Conservation (phyloP, 2,113 vertebrate genomes). For the Cranoglanis bouderius region DNA sequence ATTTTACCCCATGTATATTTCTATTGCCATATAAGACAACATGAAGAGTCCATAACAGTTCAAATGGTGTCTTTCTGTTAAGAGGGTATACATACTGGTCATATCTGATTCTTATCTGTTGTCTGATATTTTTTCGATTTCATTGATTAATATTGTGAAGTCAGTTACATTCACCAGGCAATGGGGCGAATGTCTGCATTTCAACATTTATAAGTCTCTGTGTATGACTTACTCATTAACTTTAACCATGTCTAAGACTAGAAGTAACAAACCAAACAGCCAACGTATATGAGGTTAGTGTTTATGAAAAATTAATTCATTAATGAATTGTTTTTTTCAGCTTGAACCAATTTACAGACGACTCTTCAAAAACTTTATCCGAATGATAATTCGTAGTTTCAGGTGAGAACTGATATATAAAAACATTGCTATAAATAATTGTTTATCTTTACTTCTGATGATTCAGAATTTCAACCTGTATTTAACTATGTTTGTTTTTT, state of each 20-base stretch:
- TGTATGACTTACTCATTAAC: too few relatives aligned
- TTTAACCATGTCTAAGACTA: too few relatives aligned
- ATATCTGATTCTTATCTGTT: too few relatives aligned
- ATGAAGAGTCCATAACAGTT: too few relatives aligned
- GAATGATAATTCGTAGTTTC: not conserved
- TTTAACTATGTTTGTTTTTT: slow-evolving; percentile 1
- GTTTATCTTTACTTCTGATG: not conserved
- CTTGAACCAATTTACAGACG: not conserved
- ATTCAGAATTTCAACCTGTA: not conserved
- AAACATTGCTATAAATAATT: not conserved
- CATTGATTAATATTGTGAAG: too few relatives aligned
- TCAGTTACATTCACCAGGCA: too few relatives aligned
- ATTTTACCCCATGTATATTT: not conserved
- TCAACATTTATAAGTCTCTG: too few relatives aligned
- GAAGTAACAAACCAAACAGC: not conserved
- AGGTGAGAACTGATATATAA: not conserved
- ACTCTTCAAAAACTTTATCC: not conserved
- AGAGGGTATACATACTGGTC: too few relatives aligned
- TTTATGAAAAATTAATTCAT: too few relatives aligned
- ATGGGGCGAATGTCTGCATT: too few relatives aligned
- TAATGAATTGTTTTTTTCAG: not conserved
- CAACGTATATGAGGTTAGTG: not conserved
- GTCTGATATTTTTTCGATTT: too few relatives aligned
- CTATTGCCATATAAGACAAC: not conserved
- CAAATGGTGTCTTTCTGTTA: too few relatives aligned